Conservation (phyloP, 2,888 invertebrate genomes). For the Pseudococcus viburni region DNA sequence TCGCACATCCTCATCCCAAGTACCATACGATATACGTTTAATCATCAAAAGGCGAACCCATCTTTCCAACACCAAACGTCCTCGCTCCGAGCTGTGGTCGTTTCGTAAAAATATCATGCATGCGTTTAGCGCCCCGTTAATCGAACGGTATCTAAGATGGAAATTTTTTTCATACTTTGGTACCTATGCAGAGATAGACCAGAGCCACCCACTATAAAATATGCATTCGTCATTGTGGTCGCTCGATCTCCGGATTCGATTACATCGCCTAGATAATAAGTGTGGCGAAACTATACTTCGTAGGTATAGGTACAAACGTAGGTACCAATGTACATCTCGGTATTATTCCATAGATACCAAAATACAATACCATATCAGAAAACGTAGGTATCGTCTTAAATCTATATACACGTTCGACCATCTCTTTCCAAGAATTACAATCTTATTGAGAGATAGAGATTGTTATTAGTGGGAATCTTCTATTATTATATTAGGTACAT, state of each 20-base stretch:
- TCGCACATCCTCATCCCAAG: not conserved
- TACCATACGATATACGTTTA: not conserved
- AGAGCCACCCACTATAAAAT: constrained; percentile 42
- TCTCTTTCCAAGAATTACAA: not conserved
- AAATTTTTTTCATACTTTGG: not conserved
- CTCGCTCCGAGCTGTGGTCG: not conserved
- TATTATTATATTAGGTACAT: not conserved
- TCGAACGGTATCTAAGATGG: constrained; percentile 42
- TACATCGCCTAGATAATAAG: not conserved
- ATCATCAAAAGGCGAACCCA: not conserved
- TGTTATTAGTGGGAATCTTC: not conserved
- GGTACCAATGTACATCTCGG: not conserved
- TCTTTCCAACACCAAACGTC: not conserved
- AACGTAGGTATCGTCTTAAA: not conserved
- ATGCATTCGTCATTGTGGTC: constrained; percentile 39
- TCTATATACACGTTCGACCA: not conserved
- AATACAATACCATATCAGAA: constrained; percentile 18
- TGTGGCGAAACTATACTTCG: constrained; percentile 7
- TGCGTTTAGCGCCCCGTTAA: constrained; percentile 22
- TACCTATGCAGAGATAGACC: not conserved
- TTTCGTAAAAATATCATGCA: not conserved
- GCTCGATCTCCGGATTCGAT: not conserved
- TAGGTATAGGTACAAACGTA: not conserved
- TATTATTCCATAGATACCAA: constrained; percentile 11
- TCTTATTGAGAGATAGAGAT: not conserved